Base-by-base conservation (phyloP, 2,113 vertebrate species). In the Aythya baeri region DNA sequence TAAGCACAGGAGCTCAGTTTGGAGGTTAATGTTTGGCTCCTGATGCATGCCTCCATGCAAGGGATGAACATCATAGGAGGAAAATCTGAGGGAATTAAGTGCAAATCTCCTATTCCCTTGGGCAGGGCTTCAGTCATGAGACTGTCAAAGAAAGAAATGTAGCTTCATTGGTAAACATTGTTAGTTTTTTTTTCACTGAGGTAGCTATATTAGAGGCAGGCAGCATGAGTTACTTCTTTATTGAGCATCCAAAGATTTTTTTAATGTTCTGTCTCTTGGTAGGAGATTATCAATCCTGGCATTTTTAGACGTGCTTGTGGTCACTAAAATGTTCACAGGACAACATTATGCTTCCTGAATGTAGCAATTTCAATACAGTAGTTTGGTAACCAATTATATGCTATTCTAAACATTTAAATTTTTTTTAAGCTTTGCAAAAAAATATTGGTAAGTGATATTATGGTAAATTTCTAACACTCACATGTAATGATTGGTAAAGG, bases 21-120 rank as follows among this genome's bases (percentile, higher is more conserved):
- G 22, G 13, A 80, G 71, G 32, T 75, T 21, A 43, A 0, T 17
- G 4, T 63, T 59, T 44, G 15, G 5, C 22, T 77, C 2, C 27
- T 43, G 36, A 44, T 34, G 13, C 2, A 4, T 17, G 13, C 12
- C 22, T 70, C 11, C 23, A 25, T 32, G 9, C 1, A 6, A 31
- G 50, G 75, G 17, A 27, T 82, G n/a, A 79, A 46, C 13, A 44
- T 77, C 26, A 29, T 11, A 38, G 58, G 38, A 85, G 50, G 27
- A 36, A 79, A 85, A 71, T 27, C 68, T 71, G 68, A 55, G 11
- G 8, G 22, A 82, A 50, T 10, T 4, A 71, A 73, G 3, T 17
- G 27, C 32, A 0, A 2, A 8, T 18, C 26, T 31, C 6, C 1
- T 2, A 1, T 0, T 83, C 26, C 25, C 5, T 50, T 0, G 0